Conservation (phyloP, 64 coral and sea anemone genomes). For the Platygyra sinensis region DNA sequence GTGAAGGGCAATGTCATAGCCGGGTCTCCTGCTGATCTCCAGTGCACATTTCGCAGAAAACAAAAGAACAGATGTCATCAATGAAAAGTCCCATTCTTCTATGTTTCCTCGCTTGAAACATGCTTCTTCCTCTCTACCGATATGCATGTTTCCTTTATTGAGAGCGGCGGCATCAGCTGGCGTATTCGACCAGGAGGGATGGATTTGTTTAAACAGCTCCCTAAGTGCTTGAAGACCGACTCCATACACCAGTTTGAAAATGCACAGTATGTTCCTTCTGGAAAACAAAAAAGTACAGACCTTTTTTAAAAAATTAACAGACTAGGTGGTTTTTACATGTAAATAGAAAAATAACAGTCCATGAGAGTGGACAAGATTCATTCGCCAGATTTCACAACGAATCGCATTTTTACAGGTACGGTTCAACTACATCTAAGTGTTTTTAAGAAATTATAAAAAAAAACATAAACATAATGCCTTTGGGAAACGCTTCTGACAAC, state of each 20-base stretch:
- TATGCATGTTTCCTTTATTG: conserved; percentile 20
- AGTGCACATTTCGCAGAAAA: conserved; percentile 6
- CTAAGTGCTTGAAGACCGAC: conserved; percentile 38
- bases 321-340: too few species aligned
- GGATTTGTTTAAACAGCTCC: conserved; percentile 51
- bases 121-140: conserved; percentile 25
- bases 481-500: too few species aligned
- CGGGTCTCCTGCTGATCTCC: conserved; percentile 20
- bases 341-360: too few species aligned
- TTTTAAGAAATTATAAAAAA: too few species aligned
- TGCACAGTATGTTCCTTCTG: conserved; percentile 33
- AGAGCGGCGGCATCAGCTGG: conserved; percentile 15
- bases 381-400: too few species aligned
- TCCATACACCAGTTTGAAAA: conserved; percentile 44
- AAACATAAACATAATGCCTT: too few species aligned
- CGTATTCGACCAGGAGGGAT: conserved; percentile 52
- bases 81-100: conserved; percentile 62
- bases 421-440: too few species aligned
- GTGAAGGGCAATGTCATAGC: conserved; percentile 4
- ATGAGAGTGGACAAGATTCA: too few species aligned
- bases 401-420: too few species aligned
- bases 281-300: neutral
- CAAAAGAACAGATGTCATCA: conserved; percentile 60
- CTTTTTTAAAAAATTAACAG: too few species aligned
- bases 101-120: conserved; percentile 66